Conservation (phyloP, 2,797 vertebrate genomes). For the Micrastur ruficollis region DNA sequence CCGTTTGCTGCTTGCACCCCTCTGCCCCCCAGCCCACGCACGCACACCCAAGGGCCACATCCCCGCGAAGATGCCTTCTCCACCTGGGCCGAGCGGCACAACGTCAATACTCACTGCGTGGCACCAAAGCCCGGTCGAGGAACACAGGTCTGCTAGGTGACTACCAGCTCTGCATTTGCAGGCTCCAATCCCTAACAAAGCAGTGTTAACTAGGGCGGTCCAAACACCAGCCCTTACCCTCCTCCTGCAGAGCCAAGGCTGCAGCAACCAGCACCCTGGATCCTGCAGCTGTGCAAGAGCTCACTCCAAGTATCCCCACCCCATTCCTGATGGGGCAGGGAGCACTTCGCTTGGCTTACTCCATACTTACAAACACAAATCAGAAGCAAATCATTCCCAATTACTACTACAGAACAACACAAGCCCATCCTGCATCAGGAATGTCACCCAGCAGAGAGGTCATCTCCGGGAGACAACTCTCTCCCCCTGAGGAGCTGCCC, state of each 20-base stretch:
- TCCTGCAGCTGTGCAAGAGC: neutral
- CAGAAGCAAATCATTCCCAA: neutral
- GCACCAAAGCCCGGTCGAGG: neutral
- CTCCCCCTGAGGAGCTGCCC: neutral
- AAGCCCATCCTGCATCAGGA: conserved; percentile 23
- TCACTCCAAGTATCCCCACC: conserved; percentile 18
- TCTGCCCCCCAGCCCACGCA: neutral
- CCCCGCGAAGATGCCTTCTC: neutral
- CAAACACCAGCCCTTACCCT: neutral
- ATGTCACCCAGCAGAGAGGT: neutral
- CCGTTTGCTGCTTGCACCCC: neutral
- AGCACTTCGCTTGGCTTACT: neutral
- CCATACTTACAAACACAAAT: accelerated
- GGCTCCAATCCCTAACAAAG: neutral
- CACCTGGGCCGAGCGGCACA: neutral
- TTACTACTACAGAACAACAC: neutral
- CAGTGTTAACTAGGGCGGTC: accelerated
- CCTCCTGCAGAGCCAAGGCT: neutral
- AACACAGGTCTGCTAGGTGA: accelerated
- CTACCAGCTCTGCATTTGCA: neutral
- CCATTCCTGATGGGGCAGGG: conserved; percentile 32
- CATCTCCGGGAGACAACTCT: neutral
- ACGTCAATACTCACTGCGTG: neutral
- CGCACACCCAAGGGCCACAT: neutral
- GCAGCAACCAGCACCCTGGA: neutral